Percentiles rank a stretch among this genome's conserved stretches.
Evolutionary conservation across 1,140 invertebrate genomes (phyloP).

Genomic region (Trypoxylus dichotomus): DNA sequence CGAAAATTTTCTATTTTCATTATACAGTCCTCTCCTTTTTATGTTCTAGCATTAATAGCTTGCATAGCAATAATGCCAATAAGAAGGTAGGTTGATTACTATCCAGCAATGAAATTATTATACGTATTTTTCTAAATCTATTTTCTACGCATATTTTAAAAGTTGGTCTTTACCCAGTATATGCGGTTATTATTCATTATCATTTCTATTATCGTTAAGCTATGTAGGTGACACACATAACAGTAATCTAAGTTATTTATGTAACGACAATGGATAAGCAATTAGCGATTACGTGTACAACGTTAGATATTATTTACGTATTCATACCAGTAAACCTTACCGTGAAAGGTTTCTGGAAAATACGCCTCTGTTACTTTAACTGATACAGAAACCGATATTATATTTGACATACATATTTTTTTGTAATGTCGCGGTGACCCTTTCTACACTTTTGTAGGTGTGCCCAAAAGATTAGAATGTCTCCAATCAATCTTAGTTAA

Average conservation of each 20-base stretch:
- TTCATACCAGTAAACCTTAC: neutral
- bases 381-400: too few species aligned
- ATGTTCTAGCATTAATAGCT: too few species aligned
- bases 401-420: neutral
- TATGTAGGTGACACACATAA: slow-evolving; percentile 4
- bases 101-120: too few species aligned
- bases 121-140: too few species aligned
- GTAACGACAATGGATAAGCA: neutral
- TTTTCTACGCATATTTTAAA: too few species aligned
- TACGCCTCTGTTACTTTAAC: neutral
- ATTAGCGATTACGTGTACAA: neutral
- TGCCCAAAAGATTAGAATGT: neutral
- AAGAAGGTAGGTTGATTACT: too few species aligned
- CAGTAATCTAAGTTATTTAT: neutral
- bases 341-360: slow-evolving; percentile 13
- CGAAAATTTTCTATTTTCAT: too few species aligned
- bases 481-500: neutral
- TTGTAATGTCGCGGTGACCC: neutral
- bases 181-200: neutral
- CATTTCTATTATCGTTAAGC: neutral
- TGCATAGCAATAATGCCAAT: too few species aligned
- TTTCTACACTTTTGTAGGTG: neutral
- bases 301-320: too few species aligned
- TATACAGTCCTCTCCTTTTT: too few species aligned
- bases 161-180: too few species aligned